A percentile compares a stretch with the other conserved stretches of the same genome.
Conservation (phyloP, 2,113 vertebrate species). For the Sinocyclocheilus anshuiensis region DNA sequence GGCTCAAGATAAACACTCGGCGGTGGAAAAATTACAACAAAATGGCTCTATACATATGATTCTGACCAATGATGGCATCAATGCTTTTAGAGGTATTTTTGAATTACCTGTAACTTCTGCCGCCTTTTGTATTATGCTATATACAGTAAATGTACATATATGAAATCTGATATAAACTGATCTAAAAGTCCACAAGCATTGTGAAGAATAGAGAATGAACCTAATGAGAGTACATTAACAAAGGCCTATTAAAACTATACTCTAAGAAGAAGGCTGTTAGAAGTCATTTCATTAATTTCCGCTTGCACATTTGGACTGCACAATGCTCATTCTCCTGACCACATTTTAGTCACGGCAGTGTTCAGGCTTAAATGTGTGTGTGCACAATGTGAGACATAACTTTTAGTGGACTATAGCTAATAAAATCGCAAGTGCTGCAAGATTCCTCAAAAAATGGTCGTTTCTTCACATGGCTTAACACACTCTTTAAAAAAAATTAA, state of each 20-base stretch:
- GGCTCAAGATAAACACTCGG: slow-evolving; percentile 32
- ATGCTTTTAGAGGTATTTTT: slow-evolving; percentile 22
- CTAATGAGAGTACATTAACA: neutral
- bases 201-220: neutral
- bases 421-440: neutral
- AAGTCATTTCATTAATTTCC: neutral
- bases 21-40: neutral
- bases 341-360: neutral
- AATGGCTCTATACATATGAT: slow-evolving; percentile 40
- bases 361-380: neutral
- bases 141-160: neutral
- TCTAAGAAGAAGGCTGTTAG: neutral
- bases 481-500: neutral
- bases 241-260: neutral
- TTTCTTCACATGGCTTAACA: neutral
- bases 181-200: neutral
- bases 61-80: slow-evolving; percentile 56
- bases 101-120: slow-evolving; percentile 24
- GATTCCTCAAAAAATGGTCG: neutral
- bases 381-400: neutral
- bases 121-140: neutral
- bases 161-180: neutral
- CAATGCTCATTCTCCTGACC: neutral
- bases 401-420: neutral
- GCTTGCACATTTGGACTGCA: neutral